A percentile compares a stretch with the other conserved stretches of the same genome.
Conservation (phyloP, 2,113 vertebrate genomes). For the Sinosuthora webbiana region DNA sequence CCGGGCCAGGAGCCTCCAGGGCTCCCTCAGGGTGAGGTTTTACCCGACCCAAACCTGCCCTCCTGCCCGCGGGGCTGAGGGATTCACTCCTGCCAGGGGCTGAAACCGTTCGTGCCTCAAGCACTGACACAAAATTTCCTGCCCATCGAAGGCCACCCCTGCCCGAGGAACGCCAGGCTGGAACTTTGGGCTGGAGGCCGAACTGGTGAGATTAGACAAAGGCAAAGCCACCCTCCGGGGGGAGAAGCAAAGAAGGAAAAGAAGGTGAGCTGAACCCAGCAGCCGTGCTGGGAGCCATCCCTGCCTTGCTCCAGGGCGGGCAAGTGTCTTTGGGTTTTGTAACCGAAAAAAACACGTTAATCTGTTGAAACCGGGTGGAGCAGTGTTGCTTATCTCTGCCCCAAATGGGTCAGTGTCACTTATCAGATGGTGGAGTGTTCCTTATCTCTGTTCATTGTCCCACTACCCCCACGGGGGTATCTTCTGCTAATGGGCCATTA, state of each 20-base stretch:
- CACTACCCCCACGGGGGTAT: too few species aligned
- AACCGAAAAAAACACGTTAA: too few species aligned
- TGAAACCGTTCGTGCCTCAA: rapidly evolving
- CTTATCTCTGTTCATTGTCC: too few species aligned
- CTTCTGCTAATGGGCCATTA: too few species aligned
- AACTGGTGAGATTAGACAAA: background rate
- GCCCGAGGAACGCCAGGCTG: background rate
- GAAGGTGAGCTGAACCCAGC: rapidly evolving
- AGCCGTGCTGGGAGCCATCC: rapidly evolving
- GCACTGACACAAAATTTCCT: rapidly evolving
- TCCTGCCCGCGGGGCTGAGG: too few species aligned
- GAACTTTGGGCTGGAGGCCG: background rate
- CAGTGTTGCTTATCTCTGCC: too few species aligned
- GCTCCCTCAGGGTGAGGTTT: background rate
- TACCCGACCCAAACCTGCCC: rapidly evolving
- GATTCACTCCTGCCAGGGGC: rapidly evolving
- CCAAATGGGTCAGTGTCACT: too few species aligned
- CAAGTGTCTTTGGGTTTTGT: background rate
- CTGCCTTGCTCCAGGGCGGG: background rate
- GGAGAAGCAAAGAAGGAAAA: background rate
- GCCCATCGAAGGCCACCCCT: background rate
- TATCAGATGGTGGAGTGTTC: too few species aligned
- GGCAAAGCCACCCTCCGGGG: background rate
- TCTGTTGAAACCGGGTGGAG: too few species aligned
- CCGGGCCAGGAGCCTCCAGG: background rate